Evolutionary conservation across 64 coral and sea anemone species (phyloP).

Genomic region (Actinia equina): DNA sequence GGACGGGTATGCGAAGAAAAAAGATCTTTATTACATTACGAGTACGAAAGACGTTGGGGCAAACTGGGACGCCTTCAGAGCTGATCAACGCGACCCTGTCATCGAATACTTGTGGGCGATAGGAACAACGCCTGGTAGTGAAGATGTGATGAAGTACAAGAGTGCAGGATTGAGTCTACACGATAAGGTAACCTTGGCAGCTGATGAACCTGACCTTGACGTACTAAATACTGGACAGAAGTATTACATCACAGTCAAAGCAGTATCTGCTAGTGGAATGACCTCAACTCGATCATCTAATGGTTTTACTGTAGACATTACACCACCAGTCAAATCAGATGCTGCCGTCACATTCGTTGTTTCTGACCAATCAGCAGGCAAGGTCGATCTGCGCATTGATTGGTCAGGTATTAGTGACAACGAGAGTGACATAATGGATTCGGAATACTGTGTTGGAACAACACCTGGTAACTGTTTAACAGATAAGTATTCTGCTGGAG

Average conservation of each 20-base stretch:
- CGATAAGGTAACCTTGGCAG: conserved; percentile 14
- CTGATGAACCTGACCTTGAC: conserved; percentile 46
- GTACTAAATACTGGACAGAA: conserved; percentile 43
- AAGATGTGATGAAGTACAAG: conserved; percentile 27
- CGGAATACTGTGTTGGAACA: conserved; percentile 43
- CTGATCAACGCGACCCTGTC: conserved; percentile 33
- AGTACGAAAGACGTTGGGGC: conserved; percentile 58
- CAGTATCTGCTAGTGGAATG: conserved; percentile 28
- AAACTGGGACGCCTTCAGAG: conserved; percentile 64
- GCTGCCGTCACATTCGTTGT: conserved; percentile 37
- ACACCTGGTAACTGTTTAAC: conserved; percentile 24
- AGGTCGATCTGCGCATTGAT: conserved; percentile 19
- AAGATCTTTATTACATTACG: conserved; percentile 44
- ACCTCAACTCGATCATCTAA: conserved; percentile 15
- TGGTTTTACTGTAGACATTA: conserved; percentile 56
- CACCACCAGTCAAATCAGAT: conserved; percentile 45
- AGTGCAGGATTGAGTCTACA: conserved; percentile 30
- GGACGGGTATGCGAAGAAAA: conserved; percentile 22
- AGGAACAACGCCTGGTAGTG: conserved; percentile 33
- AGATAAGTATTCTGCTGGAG: not conserved
- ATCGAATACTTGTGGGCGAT: conserved; percentile 59
- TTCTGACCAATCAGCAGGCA: conserved; percentile 15
- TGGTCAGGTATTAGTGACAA: conserved; percentile 52
- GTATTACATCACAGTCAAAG: conserved; percentile 64
- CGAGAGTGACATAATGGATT: conserved; percentile 56